Percentiles rank a stretch among this genome's conserved stretches.
Conservation (phyloP, 2,113 vertebrate species). For the Phylloscopus trochiloides region DNA sequence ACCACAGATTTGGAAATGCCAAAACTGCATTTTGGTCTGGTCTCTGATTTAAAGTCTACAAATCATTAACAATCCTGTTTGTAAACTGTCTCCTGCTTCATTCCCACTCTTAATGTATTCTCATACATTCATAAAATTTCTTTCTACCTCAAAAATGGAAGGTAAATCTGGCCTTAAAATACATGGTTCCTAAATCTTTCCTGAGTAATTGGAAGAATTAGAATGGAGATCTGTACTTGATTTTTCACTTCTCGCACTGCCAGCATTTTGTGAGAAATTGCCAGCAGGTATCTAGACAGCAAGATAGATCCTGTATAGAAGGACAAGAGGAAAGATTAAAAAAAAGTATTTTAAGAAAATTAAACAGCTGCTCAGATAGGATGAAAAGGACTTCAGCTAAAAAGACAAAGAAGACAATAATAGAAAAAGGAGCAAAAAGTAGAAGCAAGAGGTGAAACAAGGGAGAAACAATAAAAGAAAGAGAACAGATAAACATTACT, state of each 20-base stretch:
- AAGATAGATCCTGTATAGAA: neutral
- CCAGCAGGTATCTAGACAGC: neutral
- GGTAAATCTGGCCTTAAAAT: neutral
- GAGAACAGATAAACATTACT: neutral
- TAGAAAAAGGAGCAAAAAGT: neutral
- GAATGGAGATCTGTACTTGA: neutral
- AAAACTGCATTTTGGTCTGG: neutral
- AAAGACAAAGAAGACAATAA: neutral
- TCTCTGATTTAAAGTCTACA: neutral
- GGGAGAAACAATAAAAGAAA: neutral
- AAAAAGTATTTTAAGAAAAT: neutral
- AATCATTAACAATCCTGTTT: neutral
- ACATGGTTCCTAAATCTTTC: neutral
- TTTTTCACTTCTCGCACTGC: neutral
- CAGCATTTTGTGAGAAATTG: neutral
- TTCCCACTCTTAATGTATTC: neutral
- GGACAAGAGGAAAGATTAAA: neutral
- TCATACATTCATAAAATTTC: fast-evolving
- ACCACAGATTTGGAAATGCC: neutral
- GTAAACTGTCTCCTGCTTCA: neutral
- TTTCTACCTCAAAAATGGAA: neutral
- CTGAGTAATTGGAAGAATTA: neutral
- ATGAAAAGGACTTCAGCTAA: neutral
- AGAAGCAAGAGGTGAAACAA: neutral
- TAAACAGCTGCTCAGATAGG: neutral